Base-by-base conservation (phyloP, 2,113 vertebrate species). In the Chaetura pelagica region DNA sequence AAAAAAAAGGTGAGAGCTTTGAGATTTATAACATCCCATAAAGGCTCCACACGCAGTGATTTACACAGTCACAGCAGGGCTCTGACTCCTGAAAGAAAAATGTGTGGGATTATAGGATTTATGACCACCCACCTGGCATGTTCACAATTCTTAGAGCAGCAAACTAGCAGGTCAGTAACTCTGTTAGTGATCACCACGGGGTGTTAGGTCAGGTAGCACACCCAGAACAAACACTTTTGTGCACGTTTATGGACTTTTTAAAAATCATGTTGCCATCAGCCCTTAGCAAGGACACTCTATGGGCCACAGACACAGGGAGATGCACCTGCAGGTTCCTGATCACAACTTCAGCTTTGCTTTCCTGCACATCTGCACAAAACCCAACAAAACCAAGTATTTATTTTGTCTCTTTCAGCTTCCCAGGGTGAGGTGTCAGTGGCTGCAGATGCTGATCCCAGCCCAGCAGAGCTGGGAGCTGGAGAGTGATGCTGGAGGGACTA, bases 211-310 rank as follows among this genome's bases (percentile, higher is more conserved):
- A 77, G 63, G 46, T 13, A 52, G 27, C 49, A 52, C 42, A 3
- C 16, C 54, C 61, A 12, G 5, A 40, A 40, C 26, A 40, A 2
- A 14, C 16, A 3, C n/a, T 49, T 23, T 3, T 7, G 12, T 4
- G 46, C 6, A 0, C 10, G 8, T 40, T 89, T 52, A 19, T 42
- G 71, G 20, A 30, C 32, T 14, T 44, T 55, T 52, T 27, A 0
- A 6, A 55, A 44, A 32, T 16, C 68, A 9, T 23, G 2, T 35
- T 17, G 3, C 8, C 24, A 12, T 8, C 38, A 6, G 1, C 0
- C 3, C 52, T 18, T 4, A 29, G 29, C 10, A 16, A 46, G 82
- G 78, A 26, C 34, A 23, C 0, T 0, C 24, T 8, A 8, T 0
- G 3, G 59, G 46, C 49, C 59, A 10, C 0, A 30, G 52, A 3